phyloP scores from a whole-genome alignment of 2,113 vertebrate species.

The Leucosticte australis region DNA sequence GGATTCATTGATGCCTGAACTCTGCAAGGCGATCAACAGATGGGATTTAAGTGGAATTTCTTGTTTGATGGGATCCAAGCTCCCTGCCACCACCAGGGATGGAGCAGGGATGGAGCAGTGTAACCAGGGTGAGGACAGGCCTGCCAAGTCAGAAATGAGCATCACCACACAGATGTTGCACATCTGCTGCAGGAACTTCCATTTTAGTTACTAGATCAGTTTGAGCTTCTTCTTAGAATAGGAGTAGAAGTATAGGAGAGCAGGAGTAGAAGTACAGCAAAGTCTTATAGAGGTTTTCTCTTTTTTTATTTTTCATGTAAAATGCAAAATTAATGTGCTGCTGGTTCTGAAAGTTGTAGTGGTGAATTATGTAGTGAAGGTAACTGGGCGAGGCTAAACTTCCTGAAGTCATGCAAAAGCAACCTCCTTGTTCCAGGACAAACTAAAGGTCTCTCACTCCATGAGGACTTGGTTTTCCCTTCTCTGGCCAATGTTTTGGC shows the following conservation, averaged over 20 bases:
- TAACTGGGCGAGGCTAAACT: not conserved
- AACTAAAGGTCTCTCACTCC: constrained; percentile 33
- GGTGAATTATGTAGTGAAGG: constrained; percentile 35
- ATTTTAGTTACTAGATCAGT: not conserved
- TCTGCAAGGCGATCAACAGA: not conserved
- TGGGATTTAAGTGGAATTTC: not conserved
- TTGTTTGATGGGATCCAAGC: not conserved
- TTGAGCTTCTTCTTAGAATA: not conserved
- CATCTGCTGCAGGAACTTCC: not conserved
- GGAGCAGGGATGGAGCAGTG: not conserved
- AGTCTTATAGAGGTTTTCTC: not conserved
- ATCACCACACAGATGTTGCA: not conserved
- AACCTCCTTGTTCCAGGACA: not conserved
- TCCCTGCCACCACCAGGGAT: not conserved
- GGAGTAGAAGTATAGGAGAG: not conserved
- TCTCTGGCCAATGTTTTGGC: not conserved
- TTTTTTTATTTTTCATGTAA: not conserved
- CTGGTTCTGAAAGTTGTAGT: constrained; percentile 2
- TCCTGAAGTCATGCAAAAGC: not conserved
- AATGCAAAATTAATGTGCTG: not conserved
- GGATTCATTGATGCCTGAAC: not conserved
- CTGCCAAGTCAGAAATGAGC: not conserved
- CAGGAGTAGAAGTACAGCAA: not conserved
- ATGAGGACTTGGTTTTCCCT: not conserved
- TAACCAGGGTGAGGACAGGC: not conserved